Evolutionary conservation across 92 coral and sea anemone genomes (phyloP).

Genomic region (Bergia puertoricense): DNA sequence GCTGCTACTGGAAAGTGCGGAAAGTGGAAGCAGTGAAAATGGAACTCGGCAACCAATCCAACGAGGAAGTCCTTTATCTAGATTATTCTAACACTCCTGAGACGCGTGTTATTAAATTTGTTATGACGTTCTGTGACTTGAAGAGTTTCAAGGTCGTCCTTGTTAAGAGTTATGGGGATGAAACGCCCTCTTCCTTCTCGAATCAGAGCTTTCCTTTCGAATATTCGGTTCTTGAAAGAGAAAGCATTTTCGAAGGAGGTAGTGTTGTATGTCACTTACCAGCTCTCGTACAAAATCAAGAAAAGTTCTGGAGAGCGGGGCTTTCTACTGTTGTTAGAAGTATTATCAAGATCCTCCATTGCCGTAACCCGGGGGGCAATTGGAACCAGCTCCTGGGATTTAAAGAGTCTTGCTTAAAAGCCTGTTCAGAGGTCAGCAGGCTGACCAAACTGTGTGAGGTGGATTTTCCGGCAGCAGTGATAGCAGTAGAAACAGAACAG

Average conservation of each 20-base stretch:
- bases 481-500: constrained; percentile 21
- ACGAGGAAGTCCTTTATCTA: constrained; percentile 9
- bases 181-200: neutral
- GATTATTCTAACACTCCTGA: constrained; percentile 22
- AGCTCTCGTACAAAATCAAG: constrained; percentile 23
- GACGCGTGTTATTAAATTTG: constrained; percentile 28
- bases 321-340: constrained; percentile 32
- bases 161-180: neutral
- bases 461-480: constrained; percentile 28
- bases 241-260: constrained; percentile 1
- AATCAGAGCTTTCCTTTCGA: neutral
- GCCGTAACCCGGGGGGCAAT: neutral
- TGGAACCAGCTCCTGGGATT: constrained; percentile 40
- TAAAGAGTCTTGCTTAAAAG: constrained; percentile 29
- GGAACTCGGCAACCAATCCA: neutral
- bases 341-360: constrained; percentile 20
- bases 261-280: constrained; percentile 13
- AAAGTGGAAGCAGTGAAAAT: neutral
- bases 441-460: constrained; percentile 28
- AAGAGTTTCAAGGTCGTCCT: neutral
- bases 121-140: constrained; percentile 19
- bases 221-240: constrained; percentile 8
- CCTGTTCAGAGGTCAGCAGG: constrained; percentile 36
- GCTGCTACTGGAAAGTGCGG: too few species aligned
- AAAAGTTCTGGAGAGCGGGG: constrained; percentile 33